These are phyloP conservation scores for Trematocara nigrifrons DNA, from an alignment of 2,113 vertebrate genomes.

Conservation along the genomic window DNA sequence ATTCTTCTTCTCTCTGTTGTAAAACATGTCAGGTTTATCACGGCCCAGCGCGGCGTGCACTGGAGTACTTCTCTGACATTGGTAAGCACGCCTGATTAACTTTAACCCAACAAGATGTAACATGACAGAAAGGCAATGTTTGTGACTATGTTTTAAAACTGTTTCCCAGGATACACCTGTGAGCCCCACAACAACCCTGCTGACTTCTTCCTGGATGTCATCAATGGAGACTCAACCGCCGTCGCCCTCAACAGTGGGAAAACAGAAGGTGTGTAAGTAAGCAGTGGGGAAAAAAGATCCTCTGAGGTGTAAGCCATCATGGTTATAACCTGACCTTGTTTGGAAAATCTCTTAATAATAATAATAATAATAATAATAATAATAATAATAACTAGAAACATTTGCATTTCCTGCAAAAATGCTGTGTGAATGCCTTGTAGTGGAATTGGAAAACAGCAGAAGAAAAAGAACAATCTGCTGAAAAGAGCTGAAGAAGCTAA, in stretches of 20 bases:
- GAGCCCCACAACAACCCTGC: conserved; percentile 93
- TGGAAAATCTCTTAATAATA: background rate
- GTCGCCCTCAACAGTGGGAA: conserved; percentile 40
- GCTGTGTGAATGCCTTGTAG: background rate
- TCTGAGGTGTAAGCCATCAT: background rate
- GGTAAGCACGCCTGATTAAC: conserved; percentile 64
- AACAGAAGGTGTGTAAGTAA: background rate
- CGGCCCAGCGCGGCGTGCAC: conserved; percentile 71
- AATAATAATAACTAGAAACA: rapidly evolving
- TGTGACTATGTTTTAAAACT: background rate
- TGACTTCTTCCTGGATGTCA: conserved; percentile 92
- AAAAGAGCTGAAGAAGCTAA: background rate
- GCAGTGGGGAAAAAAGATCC: rapidly evolving
- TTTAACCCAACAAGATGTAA: rapidly evolving
- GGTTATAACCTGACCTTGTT: background rate
- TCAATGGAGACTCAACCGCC: conserved; percentile 84
- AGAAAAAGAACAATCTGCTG: background rate
- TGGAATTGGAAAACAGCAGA: background rate
- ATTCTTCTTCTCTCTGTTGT: background rate
- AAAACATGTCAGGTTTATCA: conserved; percentile 78
- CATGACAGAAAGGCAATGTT: rapidly evolving
- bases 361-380: rapidly evolving
- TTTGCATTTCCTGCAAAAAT: background rate
- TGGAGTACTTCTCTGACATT: conserved; percentile 78
- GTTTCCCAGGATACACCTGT: conserved; percentile 81